Evolutionary conservation across 2,113 vertebrate species (phyloP).

Genomic region (Mesocricetus auratus): DNA sequence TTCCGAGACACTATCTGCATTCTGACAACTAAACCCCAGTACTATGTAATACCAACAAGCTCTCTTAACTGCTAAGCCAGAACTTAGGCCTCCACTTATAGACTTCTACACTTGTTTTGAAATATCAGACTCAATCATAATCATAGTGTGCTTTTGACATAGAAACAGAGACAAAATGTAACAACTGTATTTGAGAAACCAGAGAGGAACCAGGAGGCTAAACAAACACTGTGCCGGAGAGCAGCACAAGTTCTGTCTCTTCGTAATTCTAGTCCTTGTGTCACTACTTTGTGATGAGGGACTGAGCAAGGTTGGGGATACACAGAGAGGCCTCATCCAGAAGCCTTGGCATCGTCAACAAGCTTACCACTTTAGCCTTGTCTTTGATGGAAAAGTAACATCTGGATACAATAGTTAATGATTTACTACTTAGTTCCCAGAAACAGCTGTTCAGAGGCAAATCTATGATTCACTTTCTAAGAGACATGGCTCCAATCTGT

Average conservation of each 20-base stretch:
- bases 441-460: not conserved
- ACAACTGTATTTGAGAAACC: not conserved
- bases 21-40: not conserved
- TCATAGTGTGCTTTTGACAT: rapidly evolving
- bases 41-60: not conserved
- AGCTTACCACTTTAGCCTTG: not conserved
- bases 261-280: not conserved
- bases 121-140: not conserved
- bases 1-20: too few relatives aligned
- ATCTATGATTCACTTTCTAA: not conserved
- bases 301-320: too few relatives aligned
- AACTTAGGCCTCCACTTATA: not conserved
- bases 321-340: rapidly evolving
- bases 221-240: not conserved
- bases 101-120: not conserved
- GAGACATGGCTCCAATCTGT: not conserved
- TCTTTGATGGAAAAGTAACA: not conserved
- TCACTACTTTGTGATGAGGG: not conserved
- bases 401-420: not conserved
- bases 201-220: not conserved
- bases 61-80: not conserved
- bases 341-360: not conserved
- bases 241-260: not conserved
- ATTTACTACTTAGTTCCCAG: not conserved
- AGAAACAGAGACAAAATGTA: not conserved